Evolutionary conservation across 2,797 vertebrate genomes (phyloP).

Genomic region (Rhyacichthys aspro): DNA sequence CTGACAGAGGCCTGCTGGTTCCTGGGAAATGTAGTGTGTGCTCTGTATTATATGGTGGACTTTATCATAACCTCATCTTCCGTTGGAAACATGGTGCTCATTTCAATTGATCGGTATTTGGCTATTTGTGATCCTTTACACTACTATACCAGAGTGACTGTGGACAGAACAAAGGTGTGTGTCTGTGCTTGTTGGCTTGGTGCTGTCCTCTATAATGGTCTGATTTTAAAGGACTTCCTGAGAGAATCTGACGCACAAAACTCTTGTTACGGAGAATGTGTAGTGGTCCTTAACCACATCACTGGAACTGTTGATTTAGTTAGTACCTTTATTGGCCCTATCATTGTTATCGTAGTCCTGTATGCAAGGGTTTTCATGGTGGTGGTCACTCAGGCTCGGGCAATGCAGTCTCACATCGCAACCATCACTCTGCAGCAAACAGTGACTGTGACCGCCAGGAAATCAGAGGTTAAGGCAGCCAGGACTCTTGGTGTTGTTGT

Average conservation of each 20-base stretch:
- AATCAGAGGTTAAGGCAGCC: neutral
- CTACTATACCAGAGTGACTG: conserved; percentile 4
- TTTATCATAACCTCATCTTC: conserved; percentile 13
- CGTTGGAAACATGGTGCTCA: conserved; percentile 15
- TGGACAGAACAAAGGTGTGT: neutral
- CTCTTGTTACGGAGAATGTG: too few species aligned
- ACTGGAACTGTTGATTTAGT: conserved; percentile 3
- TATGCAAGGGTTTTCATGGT: neutral
- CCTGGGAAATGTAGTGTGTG: conserved; percentile 8
- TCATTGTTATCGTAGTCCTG: neutral
- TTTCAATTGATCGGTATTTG: conserved; percentile 27
- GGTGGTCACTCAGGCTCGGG: neutral
- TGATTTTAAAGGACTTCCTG: neutral
- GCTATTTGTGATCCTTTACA: conserved; percentile 22
- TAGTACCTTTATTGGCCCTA: neutral
- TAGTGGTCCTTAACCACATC: neutral
- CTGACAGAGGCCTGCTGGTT: conserved; percentile 4
- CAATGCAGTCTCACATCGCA: neutral
- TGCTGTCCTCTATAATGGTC: neutral
- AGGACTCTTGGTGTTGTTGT: neutral
- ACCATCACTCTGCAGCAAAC: neutral
- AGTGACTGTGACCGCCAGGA: neutral
- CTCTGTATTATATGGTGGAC: neutral
- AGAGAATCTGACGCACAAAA: neutral
- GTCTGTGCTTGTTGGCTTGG: conserved; percentile 7